phyloP scores from a whole-genome alignment of 1,140 invertebrate genomes.

The Aphelinus atriplicis region DNA sequence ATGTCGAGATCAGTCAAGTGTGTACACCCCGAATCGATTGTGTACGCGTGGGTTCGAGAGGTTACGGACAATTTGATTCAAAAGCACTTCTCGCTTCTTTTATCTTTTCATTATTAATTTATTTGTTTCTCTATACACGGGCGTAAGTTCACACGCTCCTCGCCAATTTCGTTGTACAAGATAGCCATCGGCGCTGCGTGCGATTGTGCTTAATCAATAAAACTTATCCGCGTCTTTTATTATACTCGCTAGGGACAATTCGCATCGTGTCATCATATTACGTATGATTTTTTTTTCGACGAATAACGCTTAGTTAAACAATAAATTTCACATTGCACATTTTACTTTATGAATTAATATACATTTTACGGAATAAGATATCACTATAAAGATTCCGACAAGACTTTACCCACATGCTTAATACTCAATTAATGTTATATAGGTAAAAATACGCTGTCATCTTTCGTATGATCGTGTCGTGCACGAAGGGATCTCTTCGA shows the following conservation, averaged over 20 bases:
- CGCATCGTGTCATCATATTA: too few relatives aligned
- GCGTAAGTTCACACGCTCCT: conserved; percentile 13
- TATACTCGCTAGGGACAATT: too few relatives aligned
- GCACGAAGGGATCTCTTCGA: too few relatives aligned
- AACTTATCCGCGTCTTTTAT: too few relatives aligned
- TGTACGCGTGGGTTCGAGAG: neutral
- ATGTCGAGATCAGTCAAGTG: conserved; percentile 18
- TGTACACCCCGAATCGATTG: neutral
- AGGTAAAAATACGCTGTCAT: too few relatives aligned
- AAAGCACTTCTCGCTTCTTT: conserved; percentile 2
- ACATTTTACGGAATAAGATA: too few relatives aligned
- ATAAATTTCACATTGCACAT: conserved; percentile 31
- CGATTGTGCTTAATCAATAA: too few relatives aligned
- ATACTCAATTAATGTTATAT: too few relatives aligned
- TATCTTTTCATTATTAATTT: conserved; percentile 28
- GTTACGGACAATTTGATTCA: conserved; percentile 37
- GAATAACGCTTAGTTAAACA: conserved; percentile 5
- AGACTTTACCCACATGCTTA: too few relatives aligned
- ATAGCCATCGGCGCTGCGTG: too few relatives aligned
- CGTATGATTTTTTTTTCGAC: neutral
- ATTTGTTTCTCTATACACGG: conserved; percentile 32
- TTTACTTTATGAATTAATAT: conserved; percentile 29
- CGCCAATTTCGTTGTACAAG: neutral
- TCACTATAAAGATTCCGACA: too few relatives aligned
- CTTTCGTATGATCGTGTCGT: too few relatives aligned